A percentile compares a stretch with the other conserved stretches of the same genome.
Evolutionary conservation across 2,113 vertebrate genomes (phyloP).

Genomic region (Otis tarda): DNA sequence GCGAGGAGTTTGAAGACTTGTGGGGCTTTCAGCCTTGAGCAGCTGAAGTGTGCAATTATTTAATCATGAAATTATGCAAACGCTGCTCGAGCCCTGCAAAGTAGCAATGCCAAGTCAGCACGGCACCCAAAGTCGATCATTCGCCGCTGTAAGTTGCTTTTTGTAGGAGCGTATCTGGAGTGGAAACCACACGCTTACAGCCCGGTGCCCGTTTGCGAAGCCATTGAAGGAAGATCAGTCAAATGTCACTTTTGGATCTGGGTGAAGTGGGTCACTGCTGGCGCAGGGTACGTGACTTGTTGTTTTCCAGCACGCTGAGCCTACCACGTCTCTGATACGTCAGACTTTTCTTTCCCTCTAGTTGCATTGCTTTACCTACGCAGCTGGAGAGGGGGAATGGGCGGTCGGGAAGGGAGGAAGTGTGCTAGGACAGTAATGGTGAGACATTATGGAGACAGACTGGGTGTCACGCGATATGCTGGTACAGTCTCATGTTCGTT

Average conservation of each 20-base stretch:
- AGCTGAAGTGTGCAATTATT: neutral
- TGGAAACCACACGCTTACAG: neutral
- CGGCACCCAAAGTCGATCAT: neutral
- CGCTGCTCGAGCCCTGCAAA: rapidly evolving
- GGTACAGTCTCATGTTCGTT: conserved; percentile 1
- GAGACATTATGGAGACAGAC: neutral
- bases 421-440: neutral
- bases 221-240: rapidly evolving
- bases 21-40: neutral
- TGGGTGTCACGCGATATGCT: neutral
- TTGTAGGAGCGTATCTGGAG: rapidly evolving
- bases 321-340: neutral
- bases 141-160: neutral
- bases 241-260: rapidly evolving
- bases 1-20: neutral
- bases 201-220: neutral
- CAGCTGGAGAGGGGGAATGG: neutral
- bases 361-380: neutral
- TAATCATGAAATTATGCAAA: neutral
- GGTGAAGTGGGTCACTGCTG: neutral
- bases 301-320: neutral
- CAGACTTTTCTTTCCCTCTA: neutral
- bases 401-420: neutral
- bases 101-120: neutral
- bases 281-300: neutral